Conservation (phyloP, 2,888 invertebrate species). For the Drosophila cognata region DNA sequence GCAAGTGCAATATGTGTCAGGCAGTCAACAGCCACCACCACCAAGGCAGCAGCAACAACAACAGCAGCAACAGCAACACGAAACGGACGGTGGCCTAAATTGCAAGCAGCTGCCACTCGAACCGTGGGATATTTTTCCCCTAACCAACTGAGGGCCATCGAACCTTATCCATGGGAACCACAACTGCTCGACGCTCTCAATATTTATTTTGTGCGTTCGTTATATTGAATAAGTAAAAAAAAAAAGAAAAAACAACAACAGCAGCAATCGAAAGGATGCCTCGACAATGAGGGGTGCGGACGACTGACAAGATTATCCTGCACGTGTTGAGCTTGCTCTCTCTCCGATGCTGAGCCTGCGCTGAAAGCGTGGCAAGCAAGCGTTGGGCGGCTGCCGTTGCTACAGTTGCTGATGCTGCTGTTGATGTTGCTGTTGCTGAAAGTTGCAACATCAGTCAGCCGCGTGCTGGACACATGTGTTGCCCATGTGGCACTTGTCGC, state of each 20-base stretch:
- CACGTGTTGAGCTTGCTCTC: slow-evolving; percentile 77
- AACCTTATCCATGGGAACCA: slow-evolving; percentile 83
- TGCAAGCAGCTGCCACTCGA: slow-evolving; percentile 84
- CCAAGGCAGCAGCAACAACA: slow-evolving; percentile 32
- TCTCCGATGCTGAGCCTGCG: slow-evolving; percentile 42
- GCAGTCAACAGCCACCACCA: slow-evolving; percentile 54
- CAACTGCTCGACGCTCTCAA: slow-evolving; percentile 83
- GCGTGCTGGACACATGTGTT: slow-evolving; percentile 73
- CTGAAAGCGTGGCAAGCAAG: slow-evolving; percentile 74
- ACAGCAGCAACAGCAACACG: slow-evolving; percentile 42
- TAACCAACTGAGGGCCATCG: slow-evolving; percentile 67
- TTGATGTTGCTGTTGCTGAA: slow-evolving; percentile 36
- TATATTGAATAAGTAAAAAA: slow-evolving; percentile 68
- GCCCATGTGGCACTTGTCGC: slow-evolving; percentile 73
- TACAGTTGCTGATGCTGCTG: slow-evolving; percentile 12
- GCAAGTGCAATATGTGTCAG: slow-evolving; percentile 77
- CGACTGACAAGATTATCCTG: slow-evolving; percentile 73
- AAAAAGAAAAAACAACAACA: slow-evolving; percentile 28
- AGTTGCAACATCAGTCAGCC: slow-evolving; percentile 53
- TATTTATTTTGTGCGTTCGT: slow-evolving; percentile 78
- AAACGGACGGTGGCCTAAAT: slow-evolving; percentile 81
- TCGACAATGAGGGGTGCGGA: slow-evolving; percentile 55
- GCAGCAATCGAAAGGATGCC: slow-evolving; percentile 45
- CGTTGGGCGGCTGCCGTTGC: slow-evolving; percentile 59
- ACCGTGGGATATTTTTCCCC: slow-evolving; percentile 84